These are phyloP conservation scores for Chironomus tepperi DNA, from an alignment of 1,140 invertebrate genomes.

Conservation along the genomic window DNA sequence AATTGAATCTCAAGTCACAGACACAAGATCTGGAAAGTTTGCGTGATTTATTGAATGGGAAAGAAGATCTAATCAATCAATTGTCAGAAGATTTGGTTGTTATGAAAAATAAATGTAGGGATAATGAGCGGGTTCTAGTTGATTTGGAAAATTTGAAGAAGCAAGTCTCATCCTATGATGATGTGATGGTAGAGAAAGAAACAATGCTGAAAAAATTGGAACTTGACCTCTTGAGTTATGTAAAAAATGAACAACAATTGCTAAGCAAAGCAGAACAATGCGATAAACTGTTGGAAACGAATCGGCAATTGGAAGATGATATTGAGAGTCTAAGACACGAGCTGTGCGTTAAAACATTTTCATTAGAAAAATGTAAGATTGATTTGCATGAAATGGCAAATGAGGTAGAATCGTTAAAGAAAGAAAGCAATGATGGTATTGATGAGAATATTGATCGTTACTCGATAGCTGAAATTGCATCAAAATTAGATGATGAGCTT, in stretches of 20 bases:
- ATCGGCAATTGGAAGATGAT: background rate
- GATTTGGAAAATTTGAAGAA: slow-evolving; percentile 44
- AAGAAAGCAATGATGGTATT: slow-evolving; percentile 27
- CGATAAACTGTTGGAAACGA: background rate
- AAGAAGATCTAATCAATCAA: slow-evolving; percentile 44
- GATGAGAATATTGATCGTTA: slow-evolving; percentile 30
- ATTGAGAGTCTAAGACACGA: background rate
- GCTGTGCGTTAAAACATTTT: background rate
- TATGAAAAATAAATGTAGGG: background rate
- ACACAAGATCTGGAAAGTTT: slow-evolving; percentile 34
- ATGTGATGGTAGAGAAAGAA: slow-evolving; percentile 24
- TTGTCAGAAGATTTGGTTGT: slow-evolving; percentile 38
- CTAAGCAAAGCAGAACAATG: background rate
- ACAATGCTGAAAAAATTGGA: slow-evolving; percentile 15
- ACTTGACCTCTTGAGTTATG: background rate
- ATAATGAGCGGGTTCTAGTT: slow-evolving; percentile 15
- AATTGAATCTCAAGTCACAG: slow-evolving; percentile 29
- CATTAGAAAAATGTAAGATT: slow-evolving; percentile 13
- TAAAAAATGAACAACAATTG: slow-evolving; percentile 14
- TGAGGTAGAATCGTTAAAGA: slow-evolving; percentile 26
- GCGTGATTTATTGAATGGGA: slow-evolving; percentile 45
- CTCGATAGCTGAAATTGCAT: slow-evolving; percentile 49
- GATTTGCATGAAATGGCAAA: slow-evolving; percentile 25
- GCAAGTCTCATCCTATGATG: slow-evolving; percentile 31
- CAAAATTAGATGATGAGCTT: slow-evolving; percentile 48